Evolutionary conservation across 2,797 vertebrate species (phyloP), one percentile per base, ranked within the genome.

Genomic region (Ptychobarbus kaznakovi): DNA sequence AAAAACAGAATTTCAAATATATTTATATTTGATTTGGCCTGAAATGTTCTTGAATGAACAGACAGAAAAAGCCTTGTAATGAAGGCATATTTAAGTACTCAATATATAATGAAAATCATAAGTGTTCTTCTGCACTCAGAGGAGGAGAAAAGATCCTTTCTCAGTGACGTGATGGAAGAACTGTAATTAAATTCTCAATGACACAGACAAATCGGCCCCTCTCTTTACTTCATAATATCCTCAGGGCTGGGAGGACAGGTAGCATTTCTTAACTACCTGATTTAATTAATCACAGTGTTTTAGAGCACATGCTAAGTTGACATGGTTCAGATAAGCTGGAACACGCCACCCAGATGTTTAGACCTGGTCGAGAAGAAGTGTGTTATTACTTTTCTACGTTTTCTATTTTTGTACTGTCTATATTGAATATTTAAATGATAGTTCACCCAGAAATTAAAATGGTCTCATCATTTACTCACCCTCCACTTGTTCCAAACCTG

Each of bases 141-240:
- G 35, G 40, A 53, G 22, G n/a, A 73, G 51, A 58, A 61, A 61
- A 20, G 2, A 61, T 32, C 40, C 18, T 58, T 49, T 32, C 38
- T 9, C 7, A 22, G 42, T 3, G 22, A 15, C 0, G 3, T 28
- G 35, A 53, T 22, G n/a, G 61, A 77, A 15, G 38, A 56, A 20
- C 46, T 78, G 63, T 58, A 70, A 84, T 84, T 78, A 35, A 58
- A 78, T 70, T 77, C n/a, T 20, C 32, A 69, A 28, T 69, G 74
- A 68, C 44, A 76, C 6, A 28, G 82, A 84, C 38, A 2, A 58
- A 78, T 44, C n/a, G 1, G 6, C n/a, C 46, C 11, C 18, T 83
- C 20, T 76, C 22, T 51, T 40, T 76, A 53, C 22, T 51, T 53
- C 42, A 53, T 53, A 75, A 77, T 32, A 78, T 70, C 49, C n/a